Conservation (phyloP, 2,797 vertebrate genomes). For the Peromyscus melanophrys region DNA sequence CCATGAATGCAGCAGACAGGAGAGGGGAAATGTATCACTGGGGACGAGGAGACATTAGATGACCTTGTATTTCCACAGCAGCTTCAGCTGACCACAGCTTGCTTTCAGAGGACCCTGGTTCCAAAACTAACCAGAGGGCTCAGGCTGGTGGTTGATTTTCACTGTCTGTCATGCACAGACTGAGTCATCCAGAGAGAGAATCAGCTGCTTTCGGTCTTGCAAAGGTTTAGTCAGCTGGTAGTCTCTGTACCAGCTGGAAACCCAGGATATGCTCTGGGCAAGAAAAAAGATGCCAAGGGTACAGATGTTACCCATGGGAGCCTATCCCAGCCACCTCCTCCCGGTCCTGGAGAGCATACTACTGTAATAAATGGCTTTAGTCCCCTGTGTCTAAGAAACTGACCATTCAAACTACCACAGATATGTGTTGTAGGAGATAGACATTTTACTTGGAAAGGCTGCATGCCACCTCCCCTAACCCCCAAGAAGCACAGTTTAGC, state of each 20-base stretch:
- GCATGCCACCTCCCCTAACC: neutral
- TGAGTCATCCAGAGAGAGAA: neutral
- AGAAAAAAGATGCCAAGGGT: neutral
- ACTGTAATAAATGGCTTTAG: neutral
- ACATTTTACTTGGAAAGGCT: neutral
- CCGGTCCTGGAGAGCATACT: neutral
- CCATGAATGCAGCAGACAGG: neutral
- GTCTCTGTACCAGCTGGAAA: neutral
- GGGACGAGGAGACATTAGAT: neutral
- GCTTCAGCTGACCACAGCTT: neutral
- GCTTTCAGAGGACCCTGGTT: neutral
- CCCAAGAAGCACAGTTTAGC: neutral
- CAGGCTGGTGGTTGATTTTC: neutral
- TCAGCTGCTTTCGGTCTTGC: neutral
- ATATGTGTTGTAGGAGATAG: neutral
- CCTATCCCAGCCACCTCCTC: too few species aligned
- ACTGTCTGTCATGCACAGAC: neutral
- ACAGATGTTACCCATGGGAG: neutral
- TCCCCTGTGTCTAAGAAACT: neutral
- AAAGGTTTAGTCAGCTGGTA: neutral
- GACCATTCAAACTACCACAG: neutral
- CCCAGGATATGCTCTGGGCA: neutral
- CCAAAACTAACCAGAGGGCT: neutral
- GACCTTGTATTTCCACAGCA: neutral
- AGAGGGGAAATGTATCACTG: fast-evolving